A percentile compares a stretch with the other conserved stretches of the same genome.
phyloP scores from a whole-genome alignment of 2,113 vertebrate genomes.

The Laterallus jamaicensis region DNA sequence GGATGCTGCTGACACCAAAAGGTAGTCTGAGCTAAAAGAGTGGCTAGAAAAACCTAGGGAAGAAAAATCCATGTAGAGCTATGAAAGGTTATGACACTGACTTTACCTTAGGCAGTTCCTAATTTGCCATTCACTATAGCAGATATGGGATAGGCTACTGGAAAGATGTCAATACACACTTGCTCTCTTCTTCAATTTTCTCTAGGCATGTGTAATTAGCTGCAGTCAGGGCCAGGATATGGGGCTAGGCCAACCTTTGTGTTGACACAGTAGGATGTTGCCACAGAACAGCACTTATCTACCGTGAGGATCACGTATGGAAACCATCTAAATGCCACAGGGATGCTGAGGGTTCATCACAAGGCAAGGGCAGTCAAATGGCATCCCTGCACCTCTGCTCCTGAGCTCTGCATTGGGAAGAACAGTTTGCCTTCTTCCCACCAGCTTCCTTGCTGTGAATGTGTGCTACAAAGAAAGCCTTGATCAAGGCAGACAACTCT shows the following conservation, averaged over 20 bases:
- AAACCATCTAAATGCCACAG: rapidly evolving
- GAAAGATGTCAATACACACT: not conserved
- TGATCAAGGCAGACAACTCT: not conserved
- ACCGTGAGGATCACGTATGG: rapidly evolving
- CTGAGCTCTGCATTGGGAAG: not conserved
- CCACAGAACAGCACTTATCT: not conserved
- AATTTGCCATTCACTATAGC: not conserved
- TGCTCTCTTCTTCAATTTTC: not conserved
- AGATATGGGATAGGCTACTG: not conserved
- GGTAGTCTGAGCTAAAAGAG: not conserved
- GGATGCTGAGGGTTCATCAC: not conserved
- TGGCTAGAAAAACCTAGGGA: not conserved
- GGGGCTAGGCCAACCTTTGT: not conserved
- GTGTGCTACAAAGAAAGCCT: not conserved
- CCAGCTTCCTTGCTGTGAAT: not conserved
- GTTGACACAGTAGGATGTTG: not conserved
- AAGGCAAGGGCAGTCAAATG: not conserved
- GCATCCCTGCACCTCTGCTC: not conserved
- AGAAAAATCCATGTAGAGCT: not conserved
- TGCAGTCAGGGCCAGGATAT: not conserved
- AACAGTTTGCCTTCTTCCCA: not conserved
- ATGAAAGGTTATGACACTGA: not conserved
- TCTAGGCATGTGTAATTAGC: not conserved
- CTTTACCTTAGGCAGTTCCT: not conserved
- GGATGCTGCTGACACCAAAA: not conserved